These are phyloP conservation scores for Anorthoa munda DNA, from an alignment of 2,888 invertebrate genomes.

Conservation along the genomic window DNA sequence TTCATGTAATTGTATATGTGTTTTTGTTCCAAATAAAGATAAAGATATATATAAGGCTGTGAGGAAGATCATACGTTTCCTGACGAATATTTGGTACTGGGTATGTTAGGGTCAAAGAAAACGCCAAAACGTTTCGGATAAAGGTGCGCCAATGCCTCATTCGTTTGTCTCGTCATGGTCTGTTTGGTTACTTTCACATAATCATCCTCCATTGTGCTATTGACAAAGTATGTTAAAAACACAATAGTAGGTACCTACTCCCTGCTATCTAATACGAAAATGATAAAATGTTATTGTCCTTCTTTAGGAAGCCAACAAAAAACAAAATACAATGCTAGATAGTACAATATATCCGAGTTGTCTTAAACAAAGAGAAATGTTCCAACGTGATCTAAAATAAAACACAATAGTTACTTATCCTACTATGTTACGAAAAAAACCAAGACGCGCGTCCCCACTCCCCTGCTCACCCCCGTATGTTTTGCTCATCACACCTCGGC, in stretches of 20 bases:
- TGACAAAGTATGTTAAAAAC: conserved; percentile 9
- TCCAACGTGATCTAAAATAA: neutral
- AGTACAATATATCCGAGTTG: too few relatives aligned
- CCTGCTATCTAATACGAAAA: neutral
- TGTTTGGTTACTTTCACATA: conserved; percentile 27
- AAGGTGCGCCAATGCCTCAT: neutral
- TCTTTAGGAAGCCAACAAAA: too few relatives aligned
- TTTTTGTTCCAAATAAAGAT: too few relatives aligned
- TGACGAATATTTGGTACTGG: neutral
- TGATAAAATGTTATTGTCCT: too few relatives aligned
- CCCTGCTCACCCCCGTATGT: conserved; percentile 69
- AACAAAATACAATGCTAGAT: too few relatives aligned
- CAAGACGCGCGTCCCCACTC: neutral
- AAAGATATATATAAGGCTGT: too few relatives aligned
- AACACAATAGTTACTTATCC: neutral
- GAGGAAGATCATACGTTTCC: neutral
- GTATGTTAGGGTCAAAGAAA: neutral
- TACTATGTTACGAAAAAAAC: neutral
- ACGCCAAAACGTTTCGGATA: neutral
- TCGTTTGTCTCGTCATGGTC: conserved; percentile 21
- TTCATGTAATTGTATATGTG: too few relatives aligned
- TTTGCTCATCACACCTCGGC: conserved; percentile 78
- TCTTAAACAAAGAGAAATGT: neutral
- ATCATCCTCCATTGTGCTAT: conserved; percentile 3
- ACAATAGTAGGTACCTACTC: neutral